Evolutionary conservation across 2,888 invertebrate genomes (phyloP).

Genomic region (Cheilosia variabilis): DNA sequence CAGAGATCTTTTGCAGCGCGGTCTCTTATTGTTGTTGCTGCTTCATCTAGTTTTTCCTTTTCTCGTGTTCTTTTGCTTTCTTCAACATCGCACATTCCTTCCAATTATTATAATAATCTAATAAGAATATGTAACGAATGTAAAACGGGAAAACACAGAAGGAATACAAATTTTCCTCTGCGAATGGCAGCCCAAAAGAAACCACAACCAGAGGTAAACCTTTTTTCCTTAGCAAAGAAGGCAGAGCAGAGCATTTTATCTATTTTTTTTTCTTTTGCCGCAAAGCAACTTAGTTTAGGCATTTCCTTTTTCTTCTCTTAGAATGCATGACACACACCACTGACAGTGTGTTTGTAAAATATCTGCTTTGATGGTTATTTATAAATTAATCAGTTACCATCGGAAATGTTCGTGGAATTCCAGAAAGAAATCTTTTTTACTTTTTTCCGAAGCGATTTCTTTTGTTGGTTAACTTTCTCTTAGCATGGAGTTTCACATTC

Average conservation of each 20-base stretch:
- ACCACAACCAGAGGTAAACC: not conserved
- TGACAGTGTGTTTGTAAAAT: not conserved
- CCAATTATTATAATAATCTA: constrained; percentile 42
- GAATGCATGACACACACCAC: not conserved
- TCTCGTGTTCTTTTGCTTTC: constrained; percentile 32
- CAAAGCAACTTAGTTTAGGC: not conserved
- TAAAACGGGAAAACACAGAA: not conserved
- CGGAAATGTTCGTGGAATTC: constrained; percentile 24
- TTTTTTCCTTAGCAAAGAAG: not conserved
- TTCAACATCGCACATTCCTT: constrained; percentile 27
- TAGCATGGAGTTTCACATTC: constrained; percentile 28
- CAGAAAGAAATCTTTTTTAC: not conserved
- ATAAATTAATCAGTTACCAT: constrained; percentile 18
- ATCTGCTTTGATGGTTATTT: not conserved
- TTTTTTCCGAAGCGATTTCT: constrained; percentile 18
- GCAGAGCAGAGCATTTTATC: not conserved
- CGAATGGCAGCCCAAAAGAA: constrained; percentile 3
- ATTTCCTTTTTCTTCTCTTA: not conserved
- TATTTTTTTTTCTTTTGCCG: not conserved
- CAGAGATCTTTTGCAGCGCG: constrained; percentile 6
- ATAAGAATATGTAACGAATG: constrained; percentile 43
- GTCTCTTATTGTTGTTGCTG: constrained; percentile 40
- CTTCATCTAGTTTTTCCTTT: constrained; percentile 41
- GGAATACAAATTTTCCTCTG: constrained; percentile 6
- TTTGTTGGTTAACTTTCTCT: constrained; percentile 64